Conservation (phyloP, 2,113 vertebrate genomes). For the Grallaria varia region DNA sequence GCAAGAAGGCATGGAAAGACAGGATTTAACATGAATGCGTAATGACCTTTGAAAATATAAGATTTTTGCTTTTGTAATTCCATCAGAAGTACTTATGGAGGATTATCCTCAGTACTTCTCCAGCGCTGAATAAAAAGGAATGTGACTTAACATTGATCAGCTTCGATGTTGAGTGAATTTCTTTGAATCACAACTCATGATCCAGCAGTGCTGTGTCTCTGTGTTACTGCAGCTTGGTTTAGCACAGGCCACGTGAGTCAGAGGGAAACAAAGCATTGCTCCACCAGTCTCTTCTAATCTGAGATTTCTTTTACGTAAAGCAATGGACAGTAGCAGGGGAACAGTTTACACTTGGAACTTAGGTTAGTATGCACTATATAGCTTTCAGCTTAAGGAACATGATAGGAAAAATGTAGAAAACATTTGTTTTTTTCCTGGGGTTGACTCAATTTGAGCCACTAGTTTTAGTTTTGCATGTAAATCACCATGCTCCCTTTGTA, state of each 20-base stretch:
- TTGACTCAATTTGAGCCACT: neutral
- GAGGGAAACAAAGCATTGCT: neutral
- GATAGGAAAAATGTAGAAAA: neutral
- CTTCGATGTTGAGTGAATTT: too few species aligned
- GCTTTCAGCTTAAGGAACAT: neutral
- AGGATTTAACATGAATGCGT: too few species aligned
- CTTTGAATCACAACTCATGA: too few species aligned
- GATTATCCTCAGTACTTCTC: too few species aligned
- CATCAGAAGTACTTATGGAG: too few species aligned
- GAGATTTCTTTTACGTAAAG: neutral
- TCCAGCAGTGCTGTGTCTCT: neutral
- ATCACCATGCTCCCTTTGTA: neutral
- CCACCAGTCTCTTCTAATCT: neutral
- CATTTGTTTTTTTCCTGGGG: neutral
- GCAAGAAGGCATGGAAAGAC: too few species aligned
- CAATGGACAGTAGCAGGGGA: neutral
- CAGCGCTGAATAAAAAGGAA: too few species aligned
- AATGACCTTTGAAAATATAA: too few species aligned
- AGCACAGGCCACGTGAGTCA: neutral
- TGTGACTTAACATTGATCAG: too few species aligned
- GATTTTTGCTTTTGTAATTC: too few species aligned
- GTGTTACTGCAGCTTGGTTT: neutral
- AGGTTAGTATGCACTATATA: accelerated
- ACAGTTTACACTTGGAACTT: neutral
- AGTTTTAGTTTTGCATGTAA: neutral